Percentiles rank a stretch among this genome's conserved stretches.
Conservation (phyloP, 1,140 invertebrate genomes). For the Lasioglossum baleicum region DNA sequence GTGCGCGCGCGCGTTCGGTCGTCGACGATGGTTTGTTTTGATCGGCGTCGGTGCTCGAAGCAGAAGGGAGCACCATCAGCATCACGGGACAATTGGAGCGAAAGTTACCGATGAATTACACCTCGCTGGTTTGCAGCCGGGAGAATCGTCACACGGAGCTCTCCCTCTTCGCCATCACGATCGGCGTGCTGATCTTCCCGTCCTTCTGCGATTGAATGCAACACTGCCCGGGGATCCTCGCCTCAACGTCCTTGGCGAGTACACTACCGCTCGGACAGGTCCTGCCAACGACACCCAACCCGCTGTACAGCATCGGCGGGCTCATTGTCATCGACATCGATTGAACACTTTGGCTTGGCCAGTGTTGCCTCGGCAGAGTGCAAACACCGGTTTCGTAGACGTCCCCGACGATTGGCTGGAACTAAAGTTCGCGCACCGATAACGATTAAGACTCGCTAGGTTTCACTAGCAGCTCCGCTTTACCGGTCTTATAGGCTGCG, state of each 20-base stretch:
- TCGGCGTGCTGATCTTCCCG: constrained; percentile 67
- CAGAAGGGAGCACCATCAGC: neutral
- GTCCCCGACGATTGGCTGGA: constrained; percentile 74
- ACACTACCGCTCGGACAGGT: constrained; percentile 70
- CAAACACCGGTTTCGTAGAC: constrained; percentile 76
- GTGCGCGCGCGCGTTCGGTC: too few relatives aligned
- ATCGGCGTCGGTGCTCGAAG: too few relatives aligned
- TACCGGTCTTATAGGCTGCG: too few relatives aligned
- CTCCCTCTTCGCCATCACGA: constrained; percentile 77
- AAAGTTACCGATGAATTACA: constrained; percentile 34
- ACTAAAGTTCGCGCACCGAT: constrained; percentile 56
- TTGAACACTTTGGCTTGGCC: constrained; percentile 74
- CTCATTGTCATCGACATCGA: constrained; percentile 75
- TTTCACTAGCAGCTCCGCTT: neutral
- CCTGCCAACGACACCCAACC: constrained; percentile 68
- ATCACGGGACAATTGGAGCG: constrained; percentile 16
- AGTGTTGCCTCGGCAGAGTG: constrained; percentile 77
- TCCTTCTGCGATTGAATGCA: constrained; percentile 74
- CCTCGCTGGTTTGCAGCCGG: constrained; percentile 36
- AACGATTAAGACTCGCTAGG: neutral
- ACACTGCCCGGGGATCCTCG: constrained; percentile 69
- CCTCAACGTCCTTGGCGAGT: constrained; percentile 72
- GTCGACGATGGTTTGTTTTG: too few relatives aligned
- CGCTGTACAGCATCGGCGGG: constrained; percentile 74
- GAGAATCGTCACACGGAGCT: constrained; percentile 77